Evolutionary conservation across 1,140 invertebrate genomes (phyloP).

Genomic region (Orius insidiosus): DNA sequence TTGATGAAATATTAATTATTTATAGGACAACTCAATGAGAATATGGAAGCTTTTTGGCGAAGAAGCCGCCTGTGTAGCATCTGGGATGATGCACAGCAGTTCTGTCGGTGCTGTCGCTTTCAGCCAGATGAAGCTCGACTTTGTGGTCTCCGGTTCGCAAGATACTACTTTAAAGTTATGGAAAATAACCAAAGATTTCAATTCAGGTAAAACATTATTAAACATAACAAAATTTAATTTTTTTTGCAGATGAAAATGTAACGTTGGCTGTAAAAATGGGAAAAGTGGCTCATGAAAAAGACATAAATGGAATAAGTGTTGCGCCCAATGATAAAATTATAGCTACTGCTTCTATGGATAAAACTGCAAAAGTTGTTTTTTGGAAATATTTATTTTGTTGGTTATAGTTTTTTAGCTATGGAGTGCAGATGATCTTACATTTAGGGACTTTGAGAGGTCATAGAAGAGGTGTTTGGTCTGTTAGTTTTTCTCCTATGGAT

Average conservation of each 20-base stretch:
- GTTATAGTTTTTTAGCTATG: conserved; percentile 45
- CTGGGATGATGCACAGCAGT: conserved; percentile 60
- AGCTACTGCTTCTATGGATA: conserved; percentile 85
- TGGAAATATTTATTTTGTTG: conserved; percentile 7
- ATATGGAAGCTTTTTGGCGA: conserved; percentile 54
- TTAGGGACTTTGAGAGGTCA: conserved; percentile 80
- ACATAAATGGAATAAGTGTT: conserved; percentile 70
- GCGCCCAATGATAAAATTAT: conserved; percentile 81
- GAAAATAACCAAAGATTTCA: conserved; percentile 39
- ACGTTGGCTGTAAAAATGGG: conserved; percentile 45
- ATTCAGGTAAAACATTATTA: conserved; percentile 21
- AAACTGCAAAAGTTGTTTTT: conserved; percentile 62
- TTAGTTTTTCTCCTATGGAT: conserved; percentile 84
- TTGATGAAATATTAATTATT: conserved; percentile 12
- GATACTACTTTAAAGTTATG: conserved; percentile 88
- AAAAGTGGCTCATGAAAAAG: conserved; percentile 71
- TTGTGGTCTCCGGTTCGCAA: conserved; percentile 65
- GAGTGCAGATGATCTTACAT: conserved; percentile 45
- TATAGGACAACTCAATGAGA: conserved; percentile 61
- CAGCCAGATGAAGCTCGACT: conserved; percentile 34
- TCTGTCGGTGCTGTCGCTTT: conserved; percentile 62
- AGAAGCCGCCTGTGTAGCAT: conserved; percentile 40
- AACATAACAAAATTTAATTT: not conserved
- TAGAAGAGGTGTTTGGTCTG: conserved; percentile 80
- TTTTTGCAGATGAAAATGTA: conserved; percentile 19